Evolutionary conservation across 2,797 vertebrate genomes (phyloP).

Genomic region (Buphagus erythrorhynchus): DNA sequence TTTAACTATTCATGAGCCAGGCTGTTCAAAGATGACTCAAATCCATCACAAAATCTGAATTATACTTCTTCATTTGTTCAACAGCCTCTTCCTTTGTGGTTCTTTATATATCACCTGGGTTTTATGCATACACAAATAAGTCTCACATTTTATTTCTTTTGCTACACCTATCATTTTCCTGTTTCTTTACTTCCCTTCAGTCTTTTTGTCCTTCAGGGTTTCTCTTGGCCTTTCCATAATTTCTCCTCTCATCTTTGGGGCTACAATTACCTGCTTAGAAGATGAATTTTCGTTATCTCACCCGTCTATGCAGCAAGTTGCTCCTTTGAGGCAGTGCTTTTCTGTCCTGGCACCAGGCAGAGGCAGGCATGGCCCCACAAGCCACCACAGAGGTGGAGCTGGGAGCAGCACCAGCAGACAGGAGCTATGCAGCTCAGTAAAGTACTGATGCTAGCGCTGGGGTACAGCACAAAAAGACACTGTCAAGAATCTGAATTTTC

Average conservation of each 20-base stretch:
- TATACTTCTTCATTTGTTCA: neutral
- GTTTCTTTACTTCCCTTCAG: neutral
- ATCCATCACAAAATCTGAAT: neutral
- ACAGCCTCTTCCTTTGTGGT: neutral
- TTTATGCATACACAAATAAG: neutral
- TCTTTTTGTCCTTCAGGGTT: neutral
- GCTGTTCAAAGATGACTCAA: neutral
- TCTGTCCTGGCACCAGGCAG: neutral
- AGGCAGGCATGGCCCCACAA: neutral
- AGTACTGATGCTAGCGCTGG: rapidly evolving
- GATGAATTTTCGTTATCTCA: neutral
- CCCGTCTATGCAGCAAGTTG: rapidly evolving
- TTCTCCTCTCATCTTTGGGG: neutral
- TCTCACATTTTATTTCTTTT: neutral
- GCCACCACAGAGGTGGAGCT: rapidly evolving
- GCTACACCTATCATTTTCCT: neutral
- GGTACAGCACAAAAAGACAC: neutral
- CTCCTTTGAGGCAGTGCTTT: neutral
- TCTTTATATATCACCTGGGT: neutral
- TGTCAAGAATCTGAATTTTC: neutral
- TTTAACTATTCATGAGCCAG: conserved; percentile 8
- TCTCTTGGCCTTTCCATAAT: neutral
- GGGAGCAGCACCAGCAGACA: neutral
- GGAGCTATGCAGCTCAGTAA: neutral
- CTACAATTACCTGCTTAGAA: neutral